These are phyloP conservation scores for Sebastes jordani DNA, from an alignment of 2,797 vertebrate genomes.

Conservation along the genomic window DNA sequence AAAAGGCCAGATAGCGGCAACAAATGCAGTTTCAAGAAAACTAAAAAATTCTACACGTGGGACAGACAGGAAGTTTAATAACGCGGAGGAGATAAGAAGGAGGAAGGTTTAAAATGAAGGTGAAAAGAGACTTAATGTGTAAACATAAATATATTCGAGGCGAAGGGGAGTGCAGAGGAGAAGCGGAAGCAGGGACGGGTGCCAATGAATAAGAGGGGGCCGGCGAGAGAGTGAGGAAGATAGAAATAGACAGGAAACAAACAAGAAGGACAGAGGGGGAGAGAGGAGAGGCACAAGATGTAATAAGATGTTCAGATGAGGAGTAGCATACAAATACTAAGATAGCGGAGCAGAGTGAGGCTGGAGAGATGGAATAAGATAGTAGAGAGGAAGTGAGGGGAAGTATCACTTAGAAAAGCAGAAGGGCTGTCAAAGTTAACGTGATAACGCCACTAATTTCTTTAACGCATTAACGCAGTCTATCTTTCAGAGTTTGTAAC, in stretches of 20 bases:
- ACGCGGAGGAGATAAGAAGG: constrained; percentile 27
- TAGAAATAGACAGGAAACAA: constrained; percentile 62
- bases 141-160: constrained; percentile 54
- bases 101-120: constrained; percentile 37
- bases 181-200: constrained; percentile 49
- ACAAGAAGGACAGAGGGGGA: constrained; percentile 52
- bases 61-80: constrained; percentile 48
- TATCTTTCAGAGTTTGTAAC: too few species aligned
- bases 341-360: background rate
- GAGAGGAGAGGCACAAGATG: constrained; percentile 45
- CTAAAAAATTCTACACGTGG: background rate
- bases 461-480: too few species aligned
- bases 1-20: constrained; percentile 8
- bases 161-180: constrained; percentile 38
- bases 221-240: constrained; percentile 49
- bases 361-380: constrained; percentile 27
- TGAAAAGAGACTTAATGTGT: constrained; percentile 45
- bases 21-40: background rate
- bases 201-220: constrained; percentile 64
- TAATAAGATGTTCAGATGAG: constrained; percentile 63
- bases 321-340: constrained; percentile 33
- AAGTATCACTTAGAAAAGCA: constrained; percentile 11
- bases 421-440: background rate
- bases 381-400: constrained; percentile 30
- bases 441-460: too few species aligned